Conservation (phyloP, 2,113 vertebrate species). For the Stomatorhinus ivindoensis region DNA sequence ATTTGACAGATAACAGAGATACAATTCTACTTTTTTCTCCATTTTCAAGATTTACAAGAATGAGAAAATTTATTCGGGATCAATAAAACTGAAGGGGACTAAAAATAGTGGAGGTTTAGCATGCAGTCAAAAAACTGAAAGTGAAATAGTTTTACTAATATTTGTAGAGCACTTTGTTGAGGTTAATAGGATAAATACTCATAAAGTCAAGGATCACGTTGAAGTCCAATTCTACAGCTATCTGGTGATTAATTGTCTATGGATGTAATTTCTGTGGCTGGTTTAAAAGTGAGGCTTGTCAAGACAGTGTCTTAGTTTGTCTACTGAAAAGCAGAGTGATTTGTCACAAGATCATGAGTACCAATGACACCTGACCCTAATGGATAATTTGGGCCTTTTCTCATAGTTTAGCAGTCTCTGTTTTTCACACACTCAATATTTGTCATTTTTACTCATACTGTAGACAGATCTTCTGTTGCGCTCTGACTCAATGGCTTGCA, state of each 20-base stretch:
- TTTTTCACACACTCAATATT: constrained; percentile 14
- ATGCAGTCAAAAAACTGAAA: constrained; percentile 45
- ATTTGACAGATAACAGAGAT: neutral
- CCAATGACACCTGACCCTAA: constrained; percentile 21
- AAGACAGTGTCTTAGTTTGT: constrained; percentile 24
- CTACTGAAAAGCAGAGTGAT: constrained; percentile 29
- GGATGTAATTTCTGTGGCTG: constrained; percentile 34
- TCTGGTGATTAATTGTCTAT: constrained; percentile 17
- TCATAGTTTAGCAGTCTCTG: constrained; percentile 46
- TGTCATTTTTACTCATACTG: constrained; percentile 19
- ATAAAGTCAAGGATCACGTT: constrained; percentile 28
- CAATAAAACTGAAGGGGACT: constrained; percentile 34
- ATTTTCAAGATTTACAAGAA: constrained; percentile 14
- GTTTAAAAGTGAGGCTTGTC: constrained; percentile 36
- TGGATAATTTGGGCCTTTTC: constrained; percentile 18
- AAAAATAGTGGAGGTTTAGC: constrained; percentile 43
- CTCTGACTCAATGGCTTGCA: constrained; percentile 48
- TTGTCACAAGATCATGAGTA: constrained; percentile 26
- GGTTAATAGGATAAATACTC: constrained; percentile 46
- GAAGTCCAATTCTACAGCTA: constrained; percentile 29
- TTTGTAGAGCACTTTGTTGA: constrained; percentile 36
- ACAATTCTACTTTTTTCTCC: neutral
- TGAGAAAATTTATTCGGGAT: constrained; percentile 25
- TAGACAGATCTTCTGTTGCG: constrained; percentile 28
- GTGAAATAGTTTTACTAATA: constrained; percentile 31